A percentile compares a stretch with the other conserved stretches of the same genome.
These are phyloP conservation scores for Sphyrna mokarran DNA, from an alignment of 2,113 vertebrate genomes.

Conservation along the genomic window DNA sequence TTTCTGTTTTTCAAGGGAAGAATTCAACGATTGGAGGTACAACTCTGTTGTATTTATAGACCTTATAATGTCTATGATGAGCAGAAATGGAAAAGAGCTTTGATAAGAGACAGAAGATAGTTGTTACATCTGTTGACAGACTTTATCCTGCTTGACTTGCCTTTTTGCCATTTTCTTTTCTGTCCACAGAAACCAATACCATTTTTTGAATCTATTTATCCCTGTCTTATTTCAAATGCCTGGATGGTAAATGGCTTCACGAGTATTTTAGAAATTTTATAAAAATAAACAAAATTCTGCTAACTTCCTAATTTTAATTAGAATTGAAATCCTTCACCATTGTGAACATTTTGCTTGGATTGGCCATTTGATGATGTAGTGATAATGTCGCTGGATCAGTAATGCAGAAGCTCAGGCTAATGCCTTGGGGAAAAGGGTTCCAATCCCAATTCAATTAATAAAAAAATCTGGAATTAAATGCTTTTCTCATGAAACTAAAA, in stretches of 20 bases:
- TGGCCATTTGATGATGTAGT: too few species aligned
- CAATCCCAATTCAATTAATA: too few species aligned
- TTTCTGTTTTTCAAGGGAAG: constrained; percentile 98
- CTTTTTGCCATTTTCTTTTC: background rate
- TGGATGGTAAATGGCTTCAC: background rate
- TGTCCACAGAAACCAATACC: background rate
- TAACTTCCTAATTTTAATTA: background rate
- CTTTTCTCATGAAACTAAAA: too few species aligned
- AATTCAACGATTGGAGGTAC: constrained; percentile 90
- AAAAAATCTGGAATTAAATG: too few species aligned
- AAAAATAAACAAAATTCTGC: background rate
- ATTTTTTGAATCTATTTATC: background rate
- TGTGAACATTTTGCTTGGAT: background rate
- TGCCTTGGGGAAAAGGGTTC: too few species aligned
- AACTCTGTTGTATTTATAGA: background rate
- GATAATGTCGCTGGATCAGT: too few species aligned
- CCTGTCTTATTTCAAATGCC: background rate
- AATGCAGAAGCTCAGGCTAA: too few species aligned
- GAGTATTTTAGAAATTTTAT: background rate
- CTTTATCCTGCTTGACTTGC: background rate
- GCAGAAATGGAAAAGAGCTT: background rate
- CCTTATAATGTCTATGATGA: background rate
- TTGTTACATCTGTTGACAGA: background rate
- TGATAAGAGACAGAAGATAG: too few species aligned
- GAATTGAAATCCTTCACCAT: background rate